Evolutionary conservation across 2,888 invertebrate genomes (phyloP), one percentile per base, ranked within the genome.

Genomic region (Dynastes tityus): DNA sequence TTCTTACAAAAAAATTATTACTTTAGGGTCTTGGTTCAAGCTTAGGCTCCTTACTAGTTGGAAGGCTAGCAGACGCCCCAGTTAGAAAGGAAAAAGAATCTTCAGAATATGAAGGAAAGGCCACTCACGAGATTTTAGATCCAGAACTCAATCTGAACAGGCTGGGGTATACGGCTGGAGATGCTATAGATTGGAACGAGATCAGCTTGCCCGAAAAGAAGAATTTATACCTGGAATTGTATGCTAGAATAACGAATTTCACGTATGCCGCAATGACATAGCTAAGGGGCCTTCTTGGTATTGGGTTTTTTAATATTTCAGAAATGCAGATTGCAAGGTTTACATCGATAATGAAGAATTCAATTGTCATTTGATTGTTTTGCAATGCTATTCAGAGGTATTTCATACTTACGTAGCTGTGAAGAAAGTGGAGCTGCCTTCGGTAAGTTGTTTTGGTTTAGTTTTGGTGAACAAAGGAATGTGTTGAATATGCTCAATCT

Each of bases 281-380:
- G 8, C 22, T 2, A 0, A 29, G 11, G 16, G 27, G 29, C 2
- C 1, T 22, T 68, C 29, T 58, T 64, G 29, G 49, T 22, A 78
- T 16, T 55, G 40, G 16, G 67, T 27, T 5, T 2, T 64, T 16
- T 65, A 27, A 9, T 27, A 27, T 27, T 61, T 61, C 27, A 94
- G 94, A 85, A 94, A 94, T 84, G 92, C 94, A 2, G 94, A 94
- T 84, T 92, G 92, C 67, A 89, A 92, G 73, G 90, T 94, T 4
- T 91, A 91, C 81, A 92, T 94, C 76, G 93, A 91, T 13, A 89
- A 91, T 79, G 92, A 93, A 83, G 92, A 92, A 84, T 94, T 94
- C 83, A 91, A 92, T 80, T 94, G 94, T 85, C 94, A 94, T 85
- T 90, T 91, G 32, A 89, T 94, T 37, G 93, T 94, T 1, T 88